A percentile compares a stretch with the other conserved stretches of the same genome.
Conservation (phyloP, 2,888 invertebrate species). For the Gandaritis pyraliata region DNA sequence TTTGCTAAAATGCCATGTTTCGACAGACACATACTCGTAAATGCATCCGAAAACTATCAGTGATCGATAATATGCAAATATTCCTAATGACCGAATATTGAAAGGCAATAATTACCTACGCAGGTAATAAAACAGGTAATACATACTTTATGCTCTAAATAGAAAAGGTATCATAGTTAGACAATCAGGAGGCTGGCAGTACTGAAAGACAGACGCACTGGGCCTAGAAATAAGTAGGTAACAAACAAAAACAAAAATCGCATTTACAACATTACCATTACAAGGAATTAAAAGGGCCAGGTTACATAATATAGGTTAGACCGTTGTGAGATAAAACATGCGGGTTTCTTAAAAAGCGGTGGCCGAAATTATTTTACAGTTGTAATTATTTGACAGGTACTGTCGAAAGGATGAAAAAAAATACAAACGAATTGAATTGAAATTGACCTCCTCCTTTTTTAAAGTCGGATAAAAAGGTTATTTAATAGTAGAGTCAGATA, state of each 20-base stretch:
- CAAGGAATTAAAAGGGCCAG: constrained; percentile 11
- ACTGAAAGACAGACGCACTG: too few relatives aligned
- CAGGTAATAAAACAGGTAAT: constrained; percentile 20
- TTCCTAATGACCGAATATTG: constrained; percentile 29
- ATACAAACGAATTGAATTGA: too few relatives aligned
- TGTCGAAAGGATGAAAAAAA: too few relatives aligned
- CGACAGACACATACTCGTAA: background rate
- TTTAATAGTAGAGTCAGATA: too few relatives aligned
- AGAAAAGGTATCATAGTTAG: too few relatives aligned
- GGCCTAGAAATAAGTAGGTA: background rate
- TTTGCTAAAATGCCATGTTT: constrained; percentile 21
- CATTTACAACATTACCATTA: constrained; percentile 7
- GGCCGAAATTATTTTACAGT: background rate
- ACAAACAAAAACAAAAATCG: too few relatives aligned
- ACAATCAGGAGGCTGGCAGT: too few relatives aligned
- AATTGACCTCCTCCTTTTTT: too few relatives aligned
- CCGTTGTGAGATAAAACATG: constrained; percentile 7
- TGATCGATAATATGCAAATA: constrained; percentile 37
- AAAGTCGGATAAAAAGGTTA: too few relatives aligned
- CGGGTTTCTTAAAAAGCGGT: background rate
- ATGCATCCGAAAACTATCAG: constrained; percentile 6
- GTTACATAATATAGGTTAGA: constrained; percentile 16
- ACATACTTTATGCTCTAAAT: too few relatives aligned
- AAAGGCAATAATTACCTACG: constrained; percentile 14
- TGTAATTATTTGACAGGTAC: too few relatives aligned